phyloP scores from a whole-genome alignment of 2,888 invertebrate genomes.

The Pheosia gnoma region DNA sequence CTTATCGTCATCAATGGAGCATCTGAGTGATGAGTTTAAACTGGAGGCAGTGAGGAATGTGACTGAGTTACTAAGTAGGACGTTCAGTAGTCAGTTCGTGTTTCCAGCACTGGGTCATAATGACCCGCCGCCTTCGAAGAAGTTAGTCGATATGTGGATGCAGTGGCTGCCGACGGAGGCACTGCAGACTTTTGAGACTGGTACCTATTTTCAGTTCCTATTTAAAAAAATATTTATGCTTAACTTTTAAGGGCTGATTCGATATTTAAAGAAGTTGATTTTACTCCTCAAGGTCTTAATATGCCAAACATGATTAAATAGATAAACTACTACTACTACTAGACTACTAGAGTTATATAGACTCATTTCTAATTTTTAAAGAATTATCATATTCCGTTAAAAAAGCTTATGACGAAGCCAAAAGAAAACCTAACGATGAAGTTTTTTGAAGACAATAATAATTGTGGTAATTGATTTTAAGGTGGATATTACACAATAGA shows the following conservation, averaged over 20 bases:
- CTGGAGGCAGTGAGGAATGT: constrained; percentile 91
- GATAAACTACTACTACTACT: no score
- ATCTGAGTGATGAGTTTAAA: constrained; percentile 87
- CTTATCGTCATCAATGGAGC: constrained; percentile 89
- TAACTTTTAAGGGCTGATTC: no score
- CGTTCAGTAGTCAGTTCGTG: constrained; percentile 94
- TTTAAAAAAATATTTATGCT: neutral
- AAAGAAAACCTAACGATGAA: no score
- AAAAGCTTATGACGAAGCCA: no score
- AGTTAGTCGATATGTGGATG: constrained; percentile 91
- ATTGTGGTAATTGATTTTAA: constrained; percentile 49
- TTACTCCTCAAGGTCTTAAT: no score
- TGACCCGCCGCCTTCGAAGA: constrained; percentile 87
- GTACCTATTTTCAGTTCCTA: constrained; percentile 70
- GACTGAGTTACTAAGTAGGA: constrained; percentile 90
- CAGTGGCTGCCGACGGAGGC: constrained; percentile 94
- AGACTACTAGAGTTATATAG: no score
- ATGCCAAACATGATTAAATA: no score
- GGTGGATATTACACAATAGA: constrained; percentile 96
- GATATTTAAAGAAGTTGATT: no score
- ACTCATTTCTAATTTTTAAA: no score
- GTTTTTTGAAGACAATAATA: no score
- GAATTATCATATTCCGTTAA: no score
- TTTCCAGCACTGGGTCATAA: constrained; percentile 96
- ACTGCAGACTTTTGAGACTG: constrained; percentile 91